Evolutionary conservation across 2,888 invertebrate species (phyloP).

Genomic region (Acrocera orbiculus): DNA sequence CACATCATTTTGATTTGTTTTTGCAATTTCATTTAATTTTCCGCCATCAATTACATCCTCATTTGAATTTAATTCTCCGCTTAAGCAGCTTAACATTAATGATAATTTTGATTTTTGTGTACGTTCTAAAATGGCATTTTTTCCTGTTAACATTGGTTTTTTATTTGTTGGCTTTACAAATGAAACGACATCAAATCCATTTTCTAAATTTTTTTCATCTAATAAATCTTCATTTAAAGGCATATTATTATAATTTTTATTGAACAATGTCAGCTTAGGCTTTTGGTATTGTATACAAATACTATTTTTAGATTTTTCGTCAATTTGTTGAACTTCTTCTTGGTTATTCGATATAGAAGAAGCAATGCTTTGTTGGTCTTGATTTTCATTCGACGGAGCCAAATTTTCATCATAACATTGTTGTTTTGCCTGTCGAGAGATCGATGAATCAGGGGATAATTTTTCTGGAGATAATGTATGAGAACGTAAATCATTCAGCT

Average conservation of each 20-base stretch:
- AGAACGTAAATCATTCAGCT: constrained; percentile 5
- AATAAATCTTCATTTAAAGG: too few species aligned
- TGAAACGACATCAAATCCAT: constrained; percentile 21
- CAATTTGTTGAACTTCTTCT: not conserved
- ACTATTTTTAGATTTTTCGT: not conserved
- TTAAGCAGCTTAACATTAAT: constrained; percentile 25
- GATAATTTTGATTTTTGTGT: constrained; percentile 27
- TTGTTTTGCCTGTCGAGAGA: constrained; percentile 6
- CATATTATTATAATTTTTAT: constrained; percentile 19
- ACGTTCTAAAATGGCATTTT: constrained; percentile 20
- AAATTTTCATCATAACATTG: constrained; percentile 6
- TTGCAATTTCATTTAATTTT: not conserved
- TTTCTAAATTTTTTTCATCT: too few species aligned
- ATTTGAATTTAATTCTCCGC: constrained; percentile 25
- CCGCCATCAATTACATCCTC: constrained; percentile 14
- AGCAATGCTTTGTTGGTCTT: constrained; percentile 4
- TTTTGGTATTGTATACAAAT: too few species aligned
- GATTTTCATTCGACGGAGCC: not conserved
- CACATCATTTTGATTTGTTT: not conserved
- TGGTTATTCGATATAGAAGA: constrained; percentile 5
- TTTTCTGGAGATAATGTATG: not conserved
- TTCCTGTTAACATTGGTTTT: constrained; percentile 12
- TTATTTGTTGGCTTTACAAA: constrained; percentile 27
- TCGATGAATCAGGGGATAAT: not conserved
- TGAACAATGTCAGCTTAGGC: constrained; percentile 27